These are phyloP conservation scores for Pseudotriccus pelzelni DNA, from an alignment of 2,797 vertebrate species.

Conservation along the genomic window DNA sequence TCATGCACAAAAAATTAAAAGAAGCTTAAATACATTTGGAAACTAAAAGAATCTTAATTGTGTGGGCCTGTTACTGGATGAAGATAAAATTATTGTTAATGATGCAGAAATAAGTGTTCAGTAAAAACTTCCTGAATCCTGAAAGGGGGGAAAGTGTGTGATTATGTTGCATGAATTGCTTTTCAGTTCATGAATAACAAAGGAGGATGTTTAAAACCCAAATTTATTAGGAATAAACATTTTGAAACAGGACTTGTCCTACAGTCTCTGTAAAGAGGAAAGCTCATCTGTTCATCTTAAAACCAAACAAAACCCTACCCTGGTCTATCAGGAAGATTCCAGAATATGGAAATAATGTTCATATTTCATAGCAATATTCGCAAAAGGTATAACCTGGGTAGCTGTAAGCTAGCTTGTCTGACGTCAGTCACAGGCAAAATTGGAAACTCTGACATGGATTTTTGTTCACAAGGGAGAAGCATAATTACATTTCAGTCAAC, in stretches of 20 bases:
- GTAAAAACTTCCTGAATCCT: background rate
- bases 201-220: background rate
- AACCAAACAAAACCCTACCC: background rate
- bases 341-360: background rate
- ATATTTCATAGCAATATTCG: background rate
- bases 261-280: background rate
- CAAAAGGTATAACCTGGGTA: background rate
- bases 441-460: background rate
- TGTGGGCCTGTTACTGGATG: background rate
- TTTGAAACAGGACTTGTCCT: background rate
- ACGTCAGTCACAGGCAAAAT: background rate
- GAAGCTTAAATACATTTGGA: background rate
- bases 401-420: background rate
- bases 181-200: background rate
- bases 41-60: background rate
- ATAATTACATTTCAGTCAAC: background rate
- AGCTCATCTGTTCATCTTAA: background rate
- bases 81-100: background rate
- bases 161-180: background rate
- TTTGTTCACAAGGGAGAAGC: background rate
- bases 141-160: background rate
- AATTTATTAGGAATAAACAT: background rate
- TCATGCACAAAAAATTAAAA: background rate
- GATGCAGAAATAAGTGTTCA: background rate
- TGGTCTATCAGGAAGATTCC: background rate